Percentiles rank a stretch among this genome's conserved stretches.
phyloP scores from a whole-genome alignment of 2,113 vertebrate genomes.

The Serinus canaria region DNA sequence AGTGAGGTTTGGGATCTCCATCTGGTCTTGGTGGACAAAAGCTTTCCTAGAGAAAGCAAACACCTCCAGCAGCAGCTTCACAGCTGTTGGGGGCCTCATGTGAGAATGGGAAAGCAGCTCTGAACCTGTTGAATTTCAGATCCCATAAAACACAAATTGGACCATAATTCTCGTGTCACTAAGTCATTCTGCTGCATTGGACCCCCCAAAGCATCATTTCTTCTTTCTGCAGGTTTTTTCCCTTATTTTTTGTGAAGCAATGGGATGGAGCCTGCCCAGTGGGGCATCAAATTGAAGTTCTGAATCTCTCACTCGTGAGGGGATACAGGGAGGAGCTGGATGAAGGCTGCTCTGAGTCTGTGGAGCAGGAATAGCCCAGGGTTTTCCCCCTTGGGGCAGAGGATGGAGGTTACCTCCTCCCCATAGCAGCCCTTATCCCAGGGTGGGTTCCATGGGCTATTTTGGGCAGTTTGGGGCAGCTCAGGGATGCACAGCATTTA shows the following conservation, averaged over 20 bases:
- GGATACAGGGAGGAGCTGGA: neutral
- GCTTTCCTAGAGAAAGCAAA: neutral
- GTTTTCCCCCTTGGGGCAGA: neutral
- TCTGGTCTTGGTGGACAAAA: constrained; percentile 22
- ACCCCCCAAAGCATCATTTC: neutral
- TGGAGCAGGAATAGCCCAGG: neutral
- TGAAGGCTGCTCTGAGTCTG: rapidly evolving
- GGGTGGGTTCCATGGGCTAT: rapidly evolving
- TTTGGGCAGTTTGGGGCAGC: neutral
- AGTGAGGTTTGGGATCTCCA: neutral
- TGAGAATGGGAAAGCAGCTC: neutral
- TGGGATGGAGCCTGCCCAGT: neutral
- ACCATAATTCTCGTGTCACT: neutral
- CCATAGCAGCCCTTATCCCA: neutral
- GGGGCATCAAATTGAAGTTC: neutral
- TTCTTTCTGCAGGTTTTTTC: neutral
- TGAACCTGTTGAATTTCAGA: neutral
- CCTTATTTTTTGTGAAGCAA: neutral
- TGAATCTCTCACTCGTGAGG: rapidly evolving
- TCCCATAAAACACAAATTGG: neutral
- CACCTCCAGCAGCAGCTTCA: neutral
- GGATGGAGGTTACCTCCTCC: neutral
- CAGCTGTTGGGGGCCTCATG: neutral
- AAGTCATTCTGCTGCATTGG: neutral
- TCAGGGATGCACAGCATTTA: neutral